Evolutionary conservation across 2,797 vertebrate species (phyloP), one percentile per base, ranked within the genome.

Genomic region (Etheostoma nigrum): DNA sequence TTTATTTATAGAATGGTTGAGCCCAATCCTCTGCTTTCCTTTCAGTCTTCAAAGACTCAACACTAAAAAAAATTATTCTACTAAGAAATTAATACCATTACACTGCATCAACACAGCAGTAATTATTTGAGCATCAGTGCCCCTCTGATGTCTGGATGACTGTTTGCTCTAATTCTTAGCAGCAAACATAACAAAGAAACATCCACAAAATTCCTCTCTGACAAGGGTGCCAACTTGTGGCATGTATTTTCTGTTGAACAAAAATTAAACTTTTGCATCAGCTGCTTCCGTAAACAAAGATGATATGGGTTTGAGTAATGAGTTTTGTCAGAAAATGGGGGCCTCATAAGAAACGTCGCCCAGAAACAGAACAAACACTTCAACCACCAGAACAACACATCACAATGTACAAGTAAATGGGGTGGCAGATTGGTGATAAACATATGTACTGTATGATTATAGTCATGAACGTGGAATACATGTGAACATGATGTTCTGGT

Each of bases 361-460:
- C 11, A 23, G 44, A 27, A 66, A 69, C 36, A 60, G n/a, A 45
- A 75, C 62, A 60, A 82, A 84, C 69, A 81, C 73, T 48, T 68
- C 40, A 52, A 79, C 25, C 61, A 72, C 53, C 55, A 75, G 16
- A 57, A 74, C 74, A 75, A 82, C 62, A 40, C 4, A 54, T 82
- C 58, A 84, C 36, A 27, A 74, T 16, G 44, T 23, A 78, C 51
- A 72, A 64, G 53, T 59, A 55, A 68, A 79, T 67, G 81, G 53
- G 51, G 81, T 76, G 79, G 67, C 27, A 25, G 63, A 66, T 60
- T 64, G 72, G 10, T 63, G 74, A 78, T 67, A n/a, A 73, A 84
- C 25, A 27, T 36, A 53, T 78, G 78, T 62, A 59, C 69, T 63
- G 67, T 61, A 30, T 82, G 86, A 80, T 55, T 55, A 77, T 78